phyloP scores from a whole-genome alignment of 1,140 invertebrate species.

The Tetramorium parvispinum region DNA sequence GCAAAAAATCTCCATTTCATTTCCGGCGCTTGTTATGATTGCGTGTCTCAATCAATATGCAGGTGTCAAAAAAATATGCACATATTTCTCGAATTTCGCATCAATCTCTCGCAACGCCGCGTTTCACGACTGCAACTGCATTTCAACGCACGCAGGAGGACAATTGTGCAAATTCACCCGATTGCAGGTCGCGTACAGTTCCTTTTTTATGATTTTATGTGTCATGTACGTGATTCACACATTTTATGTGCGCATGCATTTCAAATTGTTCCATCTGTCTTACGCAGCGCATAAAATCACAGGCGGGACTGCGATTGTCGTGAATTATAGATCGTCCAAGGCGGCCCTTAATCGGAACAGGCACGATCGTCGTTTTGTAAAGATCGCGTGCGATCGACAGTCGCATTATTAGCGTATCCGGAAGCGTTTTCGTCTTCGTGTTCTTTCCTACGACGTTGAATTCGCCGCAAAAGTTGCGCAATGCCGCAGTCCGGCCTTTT shows the following conservation, averaged over 20 bases:
- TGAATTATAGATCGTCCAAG: background rate
- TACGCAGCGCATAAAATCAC: background rate
- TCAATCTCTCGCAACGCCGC: background rate
- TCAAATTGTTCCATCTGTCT: background rate
- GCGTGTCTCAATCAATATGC: background rate
- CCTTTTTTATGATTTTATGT: background rate
- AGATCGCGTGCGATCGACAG: background rate
- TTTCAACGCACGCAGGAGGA: background rate
- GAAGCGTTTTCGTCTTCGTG: background rate
- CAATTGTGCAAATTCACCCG: conserved; percentile 16
- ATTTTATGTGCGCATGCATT: background rate
- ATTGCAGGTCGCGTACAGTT: background rate
- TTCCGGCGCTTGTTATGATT: background rate
- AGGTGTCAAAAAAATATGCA: background rate
- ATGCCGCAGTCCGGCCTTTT: background rate
- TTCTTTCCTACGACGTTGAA: background rate
- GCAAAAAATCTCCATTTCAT: background rate
- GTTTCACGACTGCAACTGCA: background rate
- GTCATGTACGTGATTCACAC: background rate
- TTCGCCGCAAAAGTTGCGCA: background rate
- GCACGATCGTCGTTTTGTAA: background rate
- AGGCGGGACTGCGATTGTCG: background rate
- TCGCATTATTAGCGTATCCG: conserved; percentile 5
- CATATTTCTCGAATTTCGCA: background rate
- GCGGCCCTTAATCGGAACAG: background rate